Evolutionary conservation across 1,140 invertebrate species (phyloP).

Genomic region (Drosophila bocki): DNA sequence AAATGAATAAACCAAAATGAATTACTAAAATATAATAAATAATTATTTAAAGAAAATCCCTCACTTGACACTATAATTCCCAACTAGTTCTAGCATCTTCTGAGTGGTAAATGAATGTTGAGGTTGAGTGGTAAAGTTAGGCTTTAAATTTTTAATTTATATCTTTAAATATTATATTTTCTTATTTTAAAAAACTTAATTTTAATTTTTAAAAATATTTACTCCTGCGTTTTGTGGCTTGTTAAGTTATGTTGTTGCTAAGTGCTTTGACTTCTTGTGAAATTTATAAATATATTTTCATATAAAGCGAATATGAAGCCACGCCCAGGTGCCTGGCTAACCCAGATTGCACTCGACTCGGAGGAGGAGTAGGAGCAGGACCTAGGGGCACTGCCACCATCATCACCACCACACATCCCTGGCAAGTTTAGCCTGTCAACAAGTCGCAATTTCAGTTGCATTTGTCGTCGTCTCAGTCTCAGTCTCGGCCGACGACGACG

Average conservation of each 20-base stretch:
- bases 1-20: too few species aligned
- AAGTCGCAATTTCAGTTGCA: conserved; percentile 70
- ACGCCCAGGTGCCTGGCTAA: conserved; percentile 32
- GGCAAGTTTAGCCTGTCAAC: conserved; percentile 44
- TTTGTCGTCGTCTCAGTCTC: conserved; percentile 40
- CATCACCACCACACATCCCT: not conserved
- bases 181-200: too few species aligned
- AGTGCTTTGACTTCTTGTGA: not conserved
- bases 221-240: conserved; percentile 12
- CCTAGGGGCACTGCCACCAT: not conserved
- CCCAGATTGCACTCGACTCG: conserved; percentile 9
- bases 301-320: not conserved
- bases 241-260: conserved; percentile 18
- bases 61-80: too few species aligned
- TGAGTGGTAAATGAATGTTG: too few species aligned
- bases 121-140: too few species aligned
- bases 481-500: not conserved
- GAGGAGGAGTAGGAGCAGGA: not conserved
- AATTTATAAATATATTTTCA: not conserved
- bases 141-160: too few species aligned
- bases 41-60: too few species aligned
- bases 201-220: not conserved
- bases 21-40: too few species aligned
- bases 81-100: too few species aligned
- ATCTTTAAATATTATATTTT: too few species aligned